Base-by-base conservation (phyloP, 1,140 invertebrate species). In the Lasioglossum baleicum region DNA sequence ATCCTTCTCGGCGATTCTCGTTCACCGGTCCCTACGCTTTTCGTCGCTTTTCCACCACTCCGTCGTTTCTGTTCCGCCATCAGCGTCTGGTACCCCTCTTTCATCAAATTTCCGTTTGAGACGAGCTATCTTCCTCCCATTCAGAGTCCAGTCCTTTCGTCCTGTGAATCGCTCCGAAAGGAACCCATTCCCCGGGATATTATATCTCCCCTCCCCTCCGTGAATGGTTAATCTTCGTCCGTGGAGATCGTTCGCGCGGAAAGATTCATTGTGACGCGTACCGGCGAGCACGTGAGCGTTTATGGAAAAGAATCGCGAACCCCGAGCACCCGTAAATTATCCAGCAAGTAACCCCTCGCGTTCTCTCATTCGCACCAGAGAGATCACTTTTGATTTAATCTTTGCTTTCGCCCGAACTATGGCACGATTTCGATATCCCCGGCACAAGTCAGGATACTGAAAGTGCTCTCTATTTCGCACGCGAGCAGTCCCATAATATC, bases 201-300 rank as follows among this genome's bases (percentile, higher is more conserved):
- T 85, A 84, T 84, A 72, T 61, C 66, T n/a, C 44, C 58, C 26
- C 26, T 26, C 26, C 26, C 26, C 26, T 26, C 26, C 7, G 22
- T 56, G 61, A 73, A 68, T 42, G 56, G 60, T 67, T 70, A 77
- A 85, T 84, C 72, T 76, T 81, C 58, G 26, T 13, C 6, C 63
- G n/a, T 11, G 56, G 63, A 56, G 51, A 78, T 72, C 61, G 64
- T 51, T 44, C 8, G 22, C 22, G 31, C 5, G 48, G 53, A 71
- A 78, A 71, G 60, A 78, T 70, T 78, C 42, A 63, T 69, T 51
- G 66, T 56, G 53, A 35, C 20, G 10, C 2, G 44, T 10, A 11
- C 13, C 17, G 26, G 63, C 7, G 26, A n/a, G 11, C 26, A 40
- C 65, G 20, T 26, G 61, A 31, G 40, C 31, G 61, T 7, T 65